Evolutionary conservation across 2,113 vertebrate genomes (phyloP).

Genomic region (Thinocorus orbignyianus): DNA sequence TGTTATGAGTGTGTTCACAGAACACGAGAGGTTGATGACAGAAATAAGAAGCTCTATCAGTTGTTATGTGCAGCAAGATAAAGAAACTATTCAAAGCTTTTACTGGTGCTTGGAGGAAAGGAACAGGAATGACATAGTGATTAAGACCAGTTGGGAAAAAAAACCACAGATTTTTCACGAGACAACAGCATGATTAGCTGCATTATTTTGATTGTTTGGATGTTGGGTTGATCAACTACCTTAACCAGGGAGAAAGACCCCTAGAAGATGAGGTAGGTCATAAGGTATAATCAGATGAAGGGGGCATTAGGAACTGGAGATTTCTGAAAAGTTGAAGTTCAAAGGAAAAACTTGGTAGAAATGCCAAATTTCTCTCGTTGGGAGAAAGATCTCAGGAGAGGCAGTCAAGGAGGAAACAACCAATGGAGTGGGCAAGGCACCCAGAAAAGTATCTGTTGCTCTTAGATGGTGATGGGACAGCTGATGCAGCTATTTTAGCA

Average conservation of each 20-base stretch:
- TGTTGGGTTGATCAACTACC: background rate
- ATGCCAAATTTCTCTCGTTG: background rate
- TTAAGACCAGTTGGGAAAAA: background rate
- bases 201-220: background rate
- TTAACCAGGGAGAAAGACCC: background rate
- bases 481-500: background rate
- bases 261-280: background rate
- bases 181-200: background rate
- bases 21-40: background rate
- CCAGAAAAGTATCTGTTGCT: background rate
- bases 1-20: background rate
- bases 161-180: background rate
- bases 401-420: background rate
- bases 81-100: background rate
- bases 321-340: background rate
- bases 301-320: background rate
- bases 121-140: background rate
- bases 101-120: background rate
- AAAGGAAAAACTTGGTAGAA: background rate
- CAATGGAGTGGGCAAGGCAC: background rate
- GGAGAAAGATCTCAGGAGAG: background rate
- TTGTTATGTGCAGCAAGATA: background rate
- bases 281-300: background rate
- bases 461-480: background rate
- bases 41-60: background rate